These are phyloP conservation scores for Elephas maximus DNA, from an alignment of 2,113 vertebrate genomes.

Conservation along the genomic window DNA sequence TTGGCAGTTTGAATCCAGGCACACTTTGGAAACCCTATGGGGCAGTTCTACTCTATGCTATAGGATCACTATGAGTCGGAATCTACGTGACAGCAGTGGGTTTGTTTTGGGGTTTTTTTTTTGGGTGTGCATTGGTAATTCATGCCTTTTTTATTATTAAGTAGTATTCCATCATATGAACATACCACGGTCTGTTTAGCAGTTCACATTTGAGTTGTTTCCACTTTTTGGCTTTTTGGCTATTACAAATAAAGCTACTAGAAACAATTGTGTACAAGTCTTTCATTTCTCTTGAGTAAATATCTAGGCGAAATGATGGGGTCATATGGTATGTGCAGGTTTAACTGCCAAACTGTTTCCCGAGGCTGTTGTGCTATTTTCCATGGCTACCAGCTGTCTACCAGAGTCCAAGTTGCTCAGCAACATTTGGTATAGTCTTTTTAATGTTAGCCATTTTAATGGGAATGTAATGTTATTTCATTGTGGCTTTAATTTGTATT, in stretches of 20 bases:
- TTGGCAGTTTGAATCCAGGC: too few relatives aligned
- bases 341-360: background rate
- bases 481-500: background rate
- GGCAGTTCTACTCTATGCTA: too few relatives aligned
- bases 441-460: conserved; percentile 1
- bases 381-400: background rate
- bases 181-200: background rate
- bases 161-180: background rate
- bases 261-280: background rate
- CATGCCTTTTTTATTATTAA: background rate
- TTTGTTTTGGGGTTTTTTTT: too few relatives aligned
- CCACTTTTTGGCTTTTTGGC: background rate
- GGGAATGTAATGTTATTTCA: background rate
- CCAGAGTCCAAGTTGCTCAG: background rate
- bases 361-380: background rate
- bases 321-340: background rate
- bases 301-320: background rate
- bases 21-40: too few relatives aligned
- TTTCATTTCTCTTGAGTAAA: background rate
- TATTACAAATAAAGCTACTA: conserved; percentile 39
- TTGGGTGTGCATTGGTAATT: background rate
- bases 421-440: background rate
- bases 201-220: background rate
- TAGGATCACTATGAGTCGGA: too few relatives aligned
- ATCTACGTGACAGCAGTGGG: too few relatives aligned